Conservation (phyloP, 2,113 vertebrate species). For the Crotalus horridus region DNA sequence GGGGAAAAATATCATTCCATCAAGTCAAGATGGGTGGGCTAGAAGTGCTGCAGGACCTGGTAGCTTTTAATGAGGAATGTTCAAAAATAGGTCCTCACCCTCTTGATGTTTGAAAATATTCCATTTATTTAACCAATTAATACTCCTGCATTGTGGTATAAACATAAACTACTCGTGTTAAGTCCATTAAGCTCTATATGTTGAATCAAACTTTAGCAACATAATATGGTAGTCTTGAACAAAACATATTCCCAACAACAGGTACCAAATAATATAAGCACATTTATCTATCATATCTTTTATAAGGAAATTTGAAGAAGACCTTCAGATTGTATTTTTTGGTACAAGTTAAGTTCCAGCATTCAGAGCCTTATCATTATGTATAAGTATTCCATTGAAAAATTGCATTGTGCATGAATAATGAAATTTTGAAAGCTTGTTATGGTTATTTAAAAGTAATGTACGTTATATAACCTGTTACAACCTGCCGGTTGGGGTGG, state of each 20-base stretch:
- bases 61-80: background rate
- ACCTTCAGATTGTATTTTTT: background rate
- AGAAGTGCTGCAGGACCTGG: background rate
- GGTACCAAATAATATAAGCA: background rate
- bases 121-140: background rate
- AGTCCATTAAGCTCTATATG: background rate
- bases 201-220: background rate
- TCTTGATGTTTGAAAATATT: background rate
- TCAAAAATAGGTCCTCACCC: background rate
- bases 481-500: background rate
- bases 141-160: background rate
- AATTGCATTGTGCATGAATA: background rate
- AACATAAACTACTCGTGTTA: background rate
- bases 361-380: background rate
- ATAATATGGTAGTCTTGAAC: background rate
- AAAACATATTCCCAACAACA: background rate
- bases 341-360: background rate
- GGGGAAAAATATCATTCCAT: background rate
- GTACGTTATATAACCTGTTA: background rate
- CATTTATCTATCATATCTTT: background rate
- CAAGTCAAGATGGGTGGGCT: background rate
- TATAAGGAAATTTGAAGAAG: background rate
- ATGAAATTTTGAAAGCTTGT: background rate
- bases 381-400: background rate
- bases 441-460: background rate